phyloP scores from a whole-genome alignment of 2,113 vertebrate species.

The Chrysochloris asiatica region DNA sequence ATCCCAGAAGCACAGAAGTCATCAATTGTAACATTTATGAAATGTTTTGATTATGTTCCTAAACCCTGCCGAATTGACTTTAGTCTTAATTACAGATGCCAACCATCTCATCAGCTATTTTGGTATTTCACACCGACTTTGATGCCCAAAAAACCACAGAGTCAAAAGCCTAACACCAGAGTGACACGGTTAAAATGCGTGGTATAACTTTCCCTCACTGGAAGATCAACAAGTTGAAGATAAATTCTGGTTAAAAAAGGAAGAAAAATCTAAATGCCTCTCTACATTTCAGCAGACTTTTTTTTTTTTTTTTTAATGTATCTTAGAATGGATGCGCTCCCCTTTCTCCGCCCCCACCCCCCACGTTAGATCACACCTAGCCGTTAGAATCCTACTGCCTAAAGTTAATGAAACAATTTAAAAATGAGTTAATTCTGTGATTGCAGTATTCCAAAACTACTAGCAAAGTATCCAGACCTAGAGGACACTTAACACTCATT shows the following conservation, averaged over 20 bases:
- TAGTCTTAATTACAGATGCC: background rate
- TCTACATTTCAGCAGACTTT: too few species aligned
- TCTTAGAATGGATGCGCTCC: background rate
- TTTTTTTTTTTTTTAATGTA: background rate
- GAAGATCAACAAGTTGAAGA: too few species aligned
- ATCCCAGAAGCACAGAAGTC: background rate
- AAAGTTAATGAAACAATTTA: background rate
- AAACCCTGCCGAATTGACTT: background rate
- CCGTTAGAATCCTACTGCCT: background rate
- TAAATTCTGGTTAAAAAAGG: too few species aligned
- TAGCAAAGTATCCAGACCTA: background rate
- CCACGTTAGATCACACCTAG: background rate
- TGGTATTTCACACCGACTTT: background rate
- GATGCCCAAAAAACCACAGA: background rate
- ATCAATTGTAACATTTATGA: background rate
- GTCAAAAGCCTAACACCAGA: background rate
- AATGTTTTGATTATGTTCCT: background rate
- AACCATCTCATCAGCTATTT: background rate
- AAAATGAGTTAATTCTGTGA: conserved; percentile 1
- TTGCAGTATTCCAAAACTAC: conserved; percentile 2
- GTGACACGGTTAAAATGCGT: too few species aligned
- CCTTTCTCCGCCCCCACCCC: too few species aligned
- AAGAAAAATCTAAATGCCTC: too few species aligned
- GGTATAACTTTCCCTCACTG: too few species aligned
- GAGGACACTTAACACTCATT: background rate